These are phyloP conservation scores for Onthophagus sagittarius DNA, from an alignment of 2,888 invertebrate genomes.

Conservation along the genomic window DNA sequence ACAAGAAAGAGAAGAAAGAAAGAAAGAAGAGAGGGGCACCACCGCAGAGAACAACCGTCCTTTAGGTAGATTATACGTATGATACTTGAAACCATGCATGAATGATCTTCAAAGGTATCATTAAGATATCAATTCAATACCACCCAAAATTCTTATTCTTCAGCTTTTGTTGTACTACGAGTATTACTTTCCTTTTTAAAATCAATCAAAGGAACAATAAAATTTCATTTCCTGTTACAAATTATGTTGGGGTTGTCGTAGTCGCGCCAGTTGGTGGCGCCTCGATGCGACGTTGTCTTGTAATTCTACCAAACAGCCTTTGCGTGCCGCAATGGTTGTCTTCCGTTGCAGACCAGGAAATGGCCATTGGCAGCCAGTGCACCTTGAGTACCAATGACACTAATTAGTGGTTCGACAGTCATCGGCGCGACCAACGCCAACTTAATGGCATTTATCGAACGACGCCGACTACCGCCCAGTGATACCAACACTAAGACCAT, in stretches of 20 bases:
- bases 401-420: not conserved
- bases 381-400: not conserved
- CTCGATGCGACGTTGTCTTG: not conserved
- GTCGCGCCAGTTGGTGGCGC: not conserved
- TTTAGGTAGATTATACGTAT: not conserved
- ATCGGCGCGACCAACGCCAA: not conserved
- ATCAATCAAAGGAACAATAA: not conserved
- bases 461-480: not conserved
- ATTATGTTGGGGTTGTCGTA: not conserved
- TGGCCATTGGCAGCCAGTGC: not conserved
- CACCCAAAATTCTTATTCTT: no score
- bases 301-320: not conserved
- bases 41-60: not conserved
- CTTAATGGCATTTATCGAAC: not conserved
- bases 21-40: not conserved
- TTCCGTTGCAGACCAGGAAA: not conserved
- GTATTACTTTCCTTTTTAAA: not conserved
- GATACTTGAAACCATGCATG: no score
- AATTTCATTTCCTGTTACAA: not conserved
- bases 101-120: no score
- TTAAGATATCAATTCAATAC: no score
- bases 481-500: not conserved
- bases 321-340: not conserved
- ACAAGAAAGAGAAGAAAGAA: not conserved
- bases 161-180: not conserved